Conservation (phyloP, 2,888 invertebrate species). For the Leptinotarsa juncta region DNA sequence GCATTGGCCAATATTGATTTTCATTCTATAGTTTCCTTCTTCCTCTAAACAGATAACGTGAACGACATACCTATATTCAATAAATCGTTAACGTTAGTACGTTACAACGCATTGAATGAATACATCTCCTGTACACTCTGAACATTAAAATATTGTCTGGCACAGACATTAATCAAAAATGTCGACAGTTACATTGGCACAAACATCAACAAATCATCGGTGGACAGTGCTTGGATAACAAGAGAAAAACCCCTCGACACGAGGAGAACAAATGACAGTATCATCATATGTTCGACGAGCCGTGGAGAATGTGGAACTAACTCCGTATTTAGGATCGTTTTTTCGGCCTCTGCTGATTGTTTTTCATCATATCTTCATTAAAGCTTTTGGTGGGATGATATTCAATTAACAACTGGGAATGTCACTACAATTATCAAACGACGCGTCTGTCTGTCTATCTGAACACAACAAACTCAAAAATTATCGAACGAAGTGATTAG, state of each 20-base stretch:
- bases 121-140: constrained; percentile 26
- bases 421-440: no score
- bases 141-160: constrained; percentile 37
- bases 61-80: constrained; percentile 26
- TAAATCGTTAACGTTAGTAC: constrained; percentile 21
- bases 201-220: constrained; percentile 40
- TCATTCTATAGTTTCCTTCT: no score
- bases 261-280: constrained; percentile 31
- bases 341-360: background rate
- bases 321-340: constrained; percentile 6
- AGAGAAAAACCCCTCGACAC: constrained; percentile 24
- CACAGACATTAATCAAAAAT: constrained; percentile 36
- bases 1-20: no score
- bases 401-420: no score
- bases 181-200: constrained; percentile 37
- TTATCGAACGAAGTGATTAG: no score
- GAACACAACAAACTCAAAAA: no score
- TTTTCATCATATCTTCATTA: background rate
- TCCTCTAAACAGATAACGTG: background rate
- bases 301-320: constrained; percentile 25
- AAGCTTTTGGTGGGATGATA: no score
- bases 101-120: constrained; percentile 32
- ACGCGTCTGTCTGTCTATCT: no score
- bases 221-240: constrained; percentile 30
- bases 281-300: constrained; percentile 34